Percentiles rank a stretch among this genome's conserved stretches.
Conservation (phyloP, 2,113 vertebrate genomes). For the Hucho hucho region DNA sequence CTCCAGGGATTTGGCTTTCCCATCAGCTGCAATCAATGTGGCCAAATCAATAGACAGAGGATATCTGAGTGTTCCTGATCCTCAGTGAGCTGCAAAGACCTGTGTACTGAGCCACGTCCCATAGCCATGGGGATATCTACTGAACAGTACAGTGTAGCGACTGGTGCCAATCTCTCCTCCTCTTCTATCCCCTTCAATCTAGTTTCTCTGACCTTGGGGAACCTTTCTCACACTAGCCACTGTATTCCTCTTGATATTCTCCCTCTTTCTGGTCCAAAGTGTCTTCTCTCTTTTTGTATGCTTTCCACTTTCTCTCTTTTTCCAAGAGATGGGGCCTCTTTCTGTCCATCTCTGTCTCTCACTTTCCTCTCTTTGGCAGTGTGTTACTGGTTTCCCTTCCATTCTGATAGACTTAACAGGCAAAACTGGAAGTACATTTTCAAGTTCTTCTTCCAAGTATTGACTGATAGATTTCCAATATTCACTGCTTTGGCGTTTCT, state of each 20-base stretch:
- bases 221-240: conserved; percentile 6
- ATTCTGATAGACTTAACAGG: too few relatives aligned
- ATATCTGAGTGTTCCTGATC: conserved; percentile 59
- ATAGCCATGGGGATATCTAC: conserved; percentile 40
- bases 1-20: conserved; percentile 75
- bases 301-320: conserved; percentile 9
- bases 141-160: conserved; percentile 30
- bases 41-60: conserved; percentile 77
- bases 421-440: too few relatives aligned
- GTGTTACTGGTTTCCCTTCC: background rate
- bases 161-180: conserved; percentile 39
- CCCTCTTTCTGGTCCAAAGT: conserved; percentile 8
- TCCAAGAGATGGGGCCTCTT: background rate
- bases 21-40: conserved; percentile 78
- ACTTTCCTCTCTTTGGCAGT: background rate
- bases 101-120: conserved; percentile 19
- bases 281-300: conserved; percentile 23
- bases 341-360: background rate
- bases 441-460: background rate
- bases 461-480: background rate
- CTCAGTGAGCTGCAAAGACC: conserved; percentile 38
- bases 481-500: background rate
- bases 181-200: conserved; percentile 37
- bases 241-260: background rate
- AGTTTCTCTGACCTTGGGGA: conserved; percentile 11